A percentile compares a stretch with the other conserved stretches of the same genome.
Evolutionary conservation across 2,797 vertebrate genomes (phyloP).

Genomic region (Halcyon leucocephala): DNA sequence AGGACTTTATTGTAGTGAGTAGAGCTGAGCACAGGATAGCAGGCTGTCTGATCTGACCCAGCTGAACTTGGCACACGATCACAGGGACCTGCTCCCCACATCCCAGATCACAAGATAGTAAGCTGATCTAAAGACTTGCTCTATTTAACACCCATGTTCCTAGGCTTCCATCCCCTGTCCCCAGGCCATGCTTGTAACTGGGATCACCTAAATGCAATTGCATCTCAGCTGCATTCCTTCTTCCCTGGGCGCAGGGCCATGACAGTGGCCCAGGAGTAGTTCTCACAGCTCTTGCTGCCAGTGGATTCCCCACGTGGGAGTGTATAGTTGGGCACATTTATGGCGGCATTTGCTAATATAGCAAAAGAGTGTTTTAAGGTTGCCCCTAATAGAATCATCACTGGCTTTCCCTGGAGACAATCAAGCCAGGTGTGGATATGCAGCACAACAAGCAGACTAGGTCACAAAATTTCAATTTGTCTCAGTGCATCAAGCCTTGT

Average conservation of each 20-base stretch:
- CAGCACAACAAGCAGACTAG: not conserved
- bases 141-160: conserved; percentile 15
- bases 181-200: conserved; percentile 41
- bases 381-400: not conserved
- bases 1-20: not conserved
- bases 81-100: conserved; percentile 22
- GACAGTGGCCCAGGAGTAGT: not conserved
- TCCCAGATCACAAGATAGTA: conserved; percentile 40
- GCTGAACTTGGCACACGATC: not conserved
- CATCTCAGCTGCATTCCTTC: not conserved
- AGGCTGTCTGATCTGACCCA: not conserved
- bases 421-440: not conserved
- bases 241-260: not conserved
- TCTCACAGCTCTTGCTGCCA: not conserved
- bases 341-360: not conserved
- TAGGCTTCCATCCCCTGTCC: conserved; percentile 32
- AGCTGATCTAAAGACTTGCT: conserved; percentile 24
- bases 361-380: not conserved
- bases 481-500: not conserved
- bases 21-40: not conserved
- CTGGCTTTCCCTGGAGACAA: not conserved
- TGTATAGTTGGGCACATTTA: not conserved
- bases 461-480: not conserved
- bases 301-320: not conserved
- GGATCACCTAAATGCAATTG: not conserved